Conservation (phyloP, 2,888 invertebrate genomes). For the Agrotis ipsilon region DNA sequence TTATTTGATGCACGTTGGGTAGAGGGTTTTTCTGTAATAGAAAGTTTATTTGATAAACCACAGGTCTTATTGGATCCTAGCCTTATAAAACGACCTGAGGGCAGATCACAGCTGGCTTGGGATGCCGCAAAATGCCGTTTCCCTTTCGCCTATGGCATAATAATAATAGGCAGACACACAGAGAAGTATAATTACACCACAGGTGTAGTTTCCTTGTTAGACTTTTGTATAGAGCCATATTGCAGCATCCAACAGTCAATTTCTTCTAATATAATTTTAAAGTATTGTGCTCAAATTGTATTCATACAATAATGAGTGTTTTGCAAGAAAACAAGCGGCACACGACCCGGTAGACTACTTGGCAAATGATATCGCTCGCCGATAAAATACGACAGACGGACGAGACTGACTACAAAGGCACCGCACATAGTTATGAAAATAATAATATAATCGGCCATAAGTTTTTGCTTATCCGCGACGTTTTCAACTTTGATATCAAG, state of each 20-base stretch:
- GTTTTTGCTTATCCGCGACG: neutral
- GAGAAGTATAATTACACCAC: neutral
- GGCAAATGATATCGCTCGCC: constrained; percentile 25
- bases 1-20: constrained; percentile 85
- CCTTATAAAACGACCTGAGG: neutral
- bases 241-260: neutral
- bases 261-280: neutral
- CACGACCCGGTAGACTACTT: constrained; percentile 25
- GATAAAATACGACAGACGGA: constrained; percentile 52
- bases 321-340: constrained; percentile 11
- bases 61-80: neutral
- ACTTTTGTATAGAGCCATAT: neutral
- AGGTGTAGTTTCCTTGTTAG: neutral
- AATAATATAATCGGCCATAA: constrained; percentile 5
- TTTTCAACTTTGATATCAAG: neutral
- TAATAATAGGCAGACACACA: neutral
- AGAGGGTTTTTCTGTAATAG: constrained; percentile 84
- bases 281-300: neutral
- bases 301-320: neutral
- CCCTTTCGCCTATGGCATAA: neutral
- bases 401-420: constrained; percentile 3
- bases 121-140: neutral
- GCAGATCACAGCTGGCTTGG: too few relatives aligned
- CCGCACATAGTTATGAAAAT: constrained; percentile 32
- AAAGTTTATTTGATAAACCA: neutral